Conservation (phyloP, 2,888 invertebrate species). For the Pammene fasciana region DNA sequence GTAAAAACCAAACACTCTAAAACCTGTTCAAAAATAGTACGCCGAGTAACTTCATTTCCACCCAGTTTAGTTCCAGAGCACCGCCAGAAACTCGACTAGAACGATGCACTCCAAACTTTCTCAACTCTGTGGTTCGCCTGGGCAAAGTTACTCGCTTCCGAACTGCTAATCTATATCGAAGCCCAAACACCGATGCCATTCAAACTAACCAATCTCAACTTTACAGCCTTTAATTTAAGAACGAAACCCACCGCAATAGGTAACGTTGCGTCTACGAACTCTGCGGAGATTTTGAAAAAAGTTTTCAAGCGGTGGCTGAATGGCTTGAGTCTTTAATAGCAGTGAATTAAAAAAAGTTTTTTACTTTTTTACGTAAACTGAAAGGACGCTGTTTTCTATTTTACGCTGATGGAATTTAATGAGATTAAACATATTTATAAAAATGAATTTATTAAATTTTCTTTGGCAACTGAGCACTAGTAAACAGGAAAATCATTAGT, state of each 20-base stretch:
- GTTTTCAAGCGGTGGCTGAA: conserved; percentile 48
- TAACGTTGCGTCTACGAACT: conserved; percentile 41
- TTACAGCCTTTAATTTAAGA: conserved; percentile 45
- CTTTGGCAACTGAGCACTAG: no score
- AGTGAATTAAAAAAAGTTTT: conserved; percentile 53
- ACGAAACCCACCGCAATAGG: conserved; percentile 50
- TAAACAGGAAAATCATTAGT: no score
- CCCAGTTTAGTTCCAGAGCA: conserved; percentile 63
- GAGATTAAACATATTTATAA: conserved; percentile 3
- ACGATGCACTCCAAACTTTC: conserved; percentile 43
- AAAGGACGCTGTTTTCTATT: conserved; percentile 27
- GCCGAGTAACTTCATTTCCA: conserved; percentile 54
- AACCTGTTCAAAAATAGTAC: conserved; percentile 50
- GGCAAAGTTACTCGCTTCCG: conserved; percentile 53
- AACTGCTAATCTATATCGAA: conserved; percentile 66
- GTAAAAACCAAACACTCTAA: conserved; percentile 51
- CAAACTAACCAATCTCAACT: conserved; percentile 59
- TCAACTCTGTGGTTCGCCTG: conserved; percentile 48
- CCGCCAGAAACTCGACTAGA: conserved; percentile 51
- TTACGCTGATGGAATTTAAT: conserved; percentile 42
- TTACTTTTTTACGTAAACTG: conserved; percentile 41
- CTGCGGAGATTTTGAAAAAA: conserved; percentile 47
- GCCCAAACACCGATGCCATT: conserved; percentile 54
- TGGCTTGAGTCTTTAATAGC: conserved; percentile 56
- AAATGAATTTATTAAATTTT: no score